Conservation (phyloP, 2,113 vertebrate genomes). For the Tupaia chinensis region DNA sequence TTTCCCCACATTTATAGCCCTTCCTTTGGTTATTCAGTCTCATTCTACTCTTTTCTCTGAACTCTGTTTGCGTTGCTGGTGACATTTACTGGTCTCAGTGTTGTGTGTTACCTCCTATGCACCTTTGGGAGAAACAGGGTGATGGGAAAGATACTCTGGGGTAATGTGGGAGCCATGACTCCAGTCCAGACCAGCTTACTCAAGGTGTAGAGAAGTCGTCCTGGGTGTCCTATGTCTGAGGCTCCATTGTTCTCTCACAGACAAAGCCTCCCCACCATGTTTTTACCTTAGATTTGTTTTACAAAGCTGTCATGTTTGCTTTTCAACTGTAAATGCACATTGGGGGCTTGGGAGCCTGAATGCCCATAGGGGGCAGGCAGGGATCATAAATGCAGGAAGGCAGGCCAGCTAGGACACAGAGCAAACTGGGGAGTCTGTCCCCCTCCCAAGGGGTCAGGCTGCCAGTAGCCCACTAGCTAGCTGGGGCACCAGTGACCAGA, state of each 20-base stretch:
- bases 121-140: fast-evolving
- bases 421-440: background rate
- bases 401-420: too few relatives aligned
- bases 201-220: background rate
- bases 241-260: background rate
- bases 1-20: fast-evolving
- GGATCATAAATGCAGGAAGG: background rate
- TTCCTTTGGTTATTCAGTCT: fast-evolving
- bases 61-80: background rate
- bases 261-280: fast-evolving
- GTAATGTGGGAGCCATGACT: background rate
- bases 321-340: background rate
- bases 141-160: background rate
- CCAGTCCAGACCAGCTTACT: background rate
- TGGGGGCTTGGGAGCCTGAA: background rate
- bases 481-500: background rate
- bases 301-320: background rate
- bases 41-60: background rate
- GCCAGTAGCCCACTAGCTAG: background rate
- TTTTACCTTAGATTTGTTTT: background rate
- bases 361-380: background rate
- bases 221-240: too few relatives aligned
- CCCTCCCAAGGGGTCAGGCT: fast-evolving
- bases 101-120: fast-evolving
- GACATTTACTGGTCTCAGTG: background rate